Conservation (phyloP, 2,888 invertebrate genomes). For the Pinctada fucata region DNA sequence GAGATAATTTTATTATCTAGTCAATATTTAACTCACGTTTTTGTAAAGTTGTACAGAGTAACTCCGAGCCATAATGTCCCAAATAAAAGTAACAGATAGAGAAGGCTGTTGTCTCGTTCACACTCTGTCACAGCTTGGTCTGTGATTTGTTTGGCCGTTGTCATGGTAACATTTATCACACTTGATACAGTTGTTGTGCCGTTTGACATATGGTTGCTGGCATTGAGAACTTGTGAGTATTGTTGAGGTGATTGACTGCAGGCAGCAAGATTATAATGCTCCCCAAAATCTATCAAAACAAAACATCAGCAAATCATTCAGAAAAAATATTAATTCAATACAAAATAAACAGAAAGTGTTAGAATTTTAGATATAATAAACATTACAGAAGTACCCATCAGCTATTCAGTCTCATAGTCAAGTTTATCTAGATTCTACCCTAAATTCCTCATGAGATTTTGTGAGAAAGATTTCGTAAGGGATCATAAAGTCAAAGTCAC, state of each 20-base stretch:
- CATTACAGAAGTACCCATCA: background rate
- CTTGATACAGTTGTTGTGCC: slow-evolving; percentile 23
- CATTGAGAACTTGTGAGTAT: slow-evolving; percentile 23
- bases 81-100: slow-evolving; percentile 81
- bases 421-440: background rate
- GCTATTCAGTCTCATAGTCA: slow-evolving; percentile 1
- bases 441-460: background rate
- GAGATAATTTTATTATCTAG: too few relatives aligned
- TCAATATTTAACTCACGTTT: slow-evolving; percentile 77
- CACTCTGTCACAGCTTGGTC: slow-evolving; percentile 62
- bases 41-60: slow-evolving; percentile 81
- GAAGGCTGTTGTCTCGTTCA: slow-evolving; percentile 79
- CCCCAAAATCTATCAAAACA: slow-evolving; percentile 55
- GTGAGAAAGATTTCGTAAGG: too few relatives aligned
- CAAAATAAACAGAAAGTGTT: too few relatives aligned
- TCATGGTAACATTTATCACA: background rate
- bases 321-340: too few relatives aligned
- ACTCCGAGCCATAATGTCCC: slow-evolving; percentile 82
- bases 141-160: slow-evolving; percentile 10
- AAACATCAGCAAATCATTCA: background rate
- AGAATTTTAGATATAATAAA: too few relatives aligned
- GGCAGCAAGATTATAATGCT: slow-evolving; percentile 53
- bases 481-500: too few relatives aligned
- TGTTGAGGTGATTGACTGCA: slow-evolving; percentile 36
- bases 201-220: slow-evolving; percentile 25